These are phyloP conservation scores for Parochlus steinenii DNA, from an alignment of 2,888 invertebrate genomes.

Conservation along the genomic window DNA sequence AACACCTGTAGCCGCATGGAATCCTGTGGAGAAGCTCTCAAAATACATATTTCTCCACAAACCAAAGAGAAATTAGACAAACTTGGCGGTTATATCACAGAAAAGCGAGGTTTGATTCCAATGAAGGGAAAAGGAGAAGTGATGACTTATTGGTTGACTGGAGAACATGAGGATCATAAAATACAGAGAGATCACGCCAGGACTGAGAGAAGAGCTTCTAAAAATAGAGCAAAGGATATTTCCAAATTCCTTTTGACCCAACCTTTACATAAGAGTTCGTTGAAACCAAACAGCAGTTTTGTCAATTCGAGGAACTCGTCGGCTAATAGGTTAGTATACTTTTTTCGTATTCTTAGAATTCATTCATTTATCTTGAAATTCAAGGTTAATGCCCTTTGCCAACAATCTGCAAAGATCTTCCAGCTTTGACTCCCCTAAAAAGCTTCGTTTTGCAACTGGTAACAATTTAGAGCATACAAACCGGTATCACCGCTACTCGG, in stretches of 20 bases:
- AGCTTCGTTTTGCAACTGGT: slow-evolving; percentile 59
- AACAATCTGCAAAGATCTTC: slow-evolving; percentile 47
- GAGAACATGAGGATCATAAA: slow-evolving; percentile 49
- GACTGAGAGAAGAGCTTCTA: slow-evolving; percentile 30
- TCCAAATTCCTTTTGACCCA: slow-evolving; percentile 10
- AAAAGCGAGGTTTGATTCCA: slow-evolving; percentile 57
- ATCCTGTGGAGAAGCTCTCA: slow-evolving; percentile 65
- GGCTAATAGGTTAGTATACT: too few relatives aligned
- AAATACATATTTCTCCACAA: slow-evolving; percentile 66
- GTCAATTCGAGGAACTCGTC: slow-evolving; percentile 7
- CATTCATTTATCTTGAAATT: slow-evolving; percentile 54
- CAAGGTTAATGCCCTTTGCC: slow-evolving; percentile 34
- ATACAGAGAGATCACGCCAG: slow-evolving; percentile 37
- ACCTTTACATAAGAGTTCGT: slow-evolving; percentile 18
- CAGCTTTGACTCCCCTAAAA: slow-evolving; percentile 71
- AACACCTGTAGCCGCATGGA: slow-evolving; percentile 82
- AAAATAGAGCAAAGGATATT: slow-evolving; percentile 12
- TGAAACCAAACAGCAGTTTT: slow-evolving; percentile 18
- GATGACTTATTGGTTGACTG: slow-evolving; percentile 66
- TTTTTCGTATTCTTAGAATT: slow-evolving; percentile 38
- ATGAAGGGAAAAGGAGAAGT: slow-evolving; percentile 78
- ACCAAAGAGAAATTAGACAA: slow-evolving; percentile 51
- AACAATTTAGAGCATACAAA: slow-evolving; percentile 39
- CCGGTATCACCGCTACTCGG: too few relatives aligned
- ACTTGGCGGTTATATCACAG: slow-evolving; percentile 52